Evolutionary conservation across 2,113 vertebrate species (phyloP), one percentile per base, ranked within the genome.

Genomic region (Phrynosoma blainvillii): DNA sequence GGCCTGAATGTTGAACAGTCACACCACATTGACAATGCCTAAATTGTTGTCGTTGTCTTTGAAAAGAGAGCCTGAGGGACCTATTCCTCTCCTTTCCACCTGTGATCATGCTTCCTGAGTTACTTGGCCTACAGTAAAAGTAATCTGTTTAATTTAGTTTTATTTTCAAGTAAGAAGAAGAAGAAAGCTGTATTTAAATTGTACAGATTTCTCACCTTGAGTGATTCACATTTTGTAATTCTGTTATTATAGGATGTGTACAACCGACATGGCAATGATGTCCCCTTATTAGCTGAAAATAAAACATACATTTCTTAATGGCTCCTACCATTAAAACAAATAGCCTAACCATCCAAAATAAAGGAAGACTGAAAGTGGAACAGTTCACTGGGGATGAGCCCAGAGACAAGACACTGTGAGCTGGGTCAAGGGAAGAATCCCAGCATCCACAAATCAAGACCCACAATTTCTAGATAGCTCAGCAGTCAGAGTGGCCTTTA

Each of bases 1-100:
- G 27, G 79, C 65, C 27, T 88, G 93, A 92, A 92, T 94, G 88
- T 79, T 84, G 84, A 93, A 87, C 32, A 93, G 87, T 85, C 68
- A 77, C 47, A 75, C 74, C 56, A 74, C 3, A 2, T 56, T 70
- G 65, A 85, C 75, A 62, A 12, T 79, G 92, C 88, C 90, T 89
- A 82, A 86, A 87, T 59, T 56, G 21, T 71, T 80, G 66, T 56
- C 21, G 52, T 74, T 18, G 86, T 40, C n/a, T 85, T 88, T 77
- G 9, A 18, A 91, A 89, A 94, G 89, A 89, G 56, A 89, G 87
- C 62, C 54, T 76, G 68, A 84, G 86, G 84, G 12, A 21, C 40
- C 70, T n/a, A 80, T 25, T 52, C 59, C 27, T 59, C 73, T 8
- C 9, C 71, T 85, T 84, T 25, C 6, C 14, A 74, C 59, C 59